phyloP scores from a whole-genome alignment of 2,113 vertebrate genomes.

The Gulo gulo region DNA sequence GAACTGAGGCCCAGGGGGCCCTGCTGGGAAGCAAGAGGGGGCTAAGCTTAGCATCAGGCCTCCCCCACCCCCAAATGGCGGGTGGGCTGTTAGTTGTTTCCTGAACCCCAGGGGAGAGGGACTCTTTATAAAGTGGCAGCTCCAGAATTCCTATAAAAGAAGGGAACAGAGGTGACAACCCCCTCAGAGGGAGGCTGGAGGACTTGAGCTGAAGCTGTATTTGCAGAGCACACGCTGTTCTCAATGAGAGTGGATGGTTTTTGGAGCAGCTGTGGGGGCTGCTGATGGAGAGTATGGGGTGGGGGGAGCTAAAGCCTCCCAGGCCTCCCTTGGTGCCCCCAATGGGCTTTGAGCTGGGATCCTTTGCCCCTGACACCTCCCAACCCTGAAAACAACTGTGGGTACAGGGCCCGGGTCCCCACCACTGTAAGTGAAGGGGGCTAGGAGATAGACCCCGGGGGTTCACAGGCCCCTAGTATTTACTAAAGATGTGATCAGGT shows the following conservation, averaged over 20 bases:
- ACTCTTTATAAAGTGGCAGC: neutral
- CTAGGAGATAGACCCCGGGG: neutral
- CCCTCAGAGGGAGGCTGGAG: neutral
- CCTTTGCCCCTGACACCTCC: neutral
- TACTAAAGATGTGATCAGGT: neutral
- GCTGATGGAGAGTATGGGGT: neutral
- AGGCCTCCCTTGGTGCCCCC: neutral
- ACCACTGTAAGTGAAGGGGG: neutral
- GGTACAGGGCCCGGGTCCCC: neutral
- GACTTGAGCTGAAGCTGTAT: neutral
- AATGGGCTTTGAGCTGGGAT: neutral
- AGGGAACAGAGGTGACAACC: neutral
- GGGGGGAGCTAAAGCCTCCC: neutral
- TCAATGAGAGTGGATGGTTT: neutral
- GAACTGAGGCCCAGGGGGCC: neutral
- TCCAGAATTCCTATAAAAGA: neutral
- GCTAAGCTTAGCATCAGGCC: neutral
- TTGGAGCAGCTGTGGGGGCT: neutral
- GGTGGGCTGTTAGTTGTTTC: neutral
- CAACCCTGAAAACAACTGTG: neutral
- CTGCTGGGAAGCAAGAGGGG: conserved; percentile 25
- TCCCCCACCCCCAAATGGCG: neutral
- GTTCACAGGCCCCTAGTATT: neutral
- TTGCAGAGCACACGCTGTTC: neutral
- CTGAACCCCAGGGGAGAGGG: neutral